Evolutionary conservation across 2,113 vertebrate species (phyloP).

Genomic region (Ranitomeya imitator): DNA sequence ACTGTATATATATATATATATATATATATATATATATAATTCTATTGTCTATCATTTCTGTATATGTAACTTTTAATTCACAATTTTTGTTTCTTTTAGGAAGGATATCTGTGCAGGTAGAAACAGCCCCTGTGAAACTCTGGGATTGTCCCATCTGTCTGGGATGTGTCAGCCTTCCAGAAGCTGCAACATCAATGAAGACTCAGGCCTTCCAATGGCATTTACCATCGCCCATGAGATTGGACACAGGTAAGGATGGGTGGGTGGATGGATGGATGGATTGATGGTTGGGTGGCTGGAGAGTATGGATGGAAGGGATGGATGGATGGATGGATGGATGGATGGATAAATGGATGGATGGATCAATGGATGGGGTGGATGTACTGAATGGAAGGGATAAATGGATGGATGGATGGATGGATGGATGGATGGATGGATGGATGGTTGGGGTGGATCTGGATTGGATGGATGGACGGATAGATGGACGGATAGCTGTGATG

Average conservation of each 20-base stretch:
- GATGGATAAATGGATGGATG: not conserved
- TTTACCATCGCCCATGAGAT: slow-evolving; percentile 97
- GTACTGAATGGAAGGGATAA: too few species aligned
- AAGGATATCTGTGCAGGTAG: slow-evolving; percentile 94
- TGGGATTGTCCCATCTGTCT: slow-evolving; percentile 95
- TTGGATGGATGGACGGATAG: not conserved
- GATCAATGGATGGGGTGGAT: not conserved
- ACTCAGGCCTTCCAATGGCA: slow-evolving; percentile 91
- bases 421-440: not conserved
- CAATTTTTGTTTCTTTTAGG: slow-evolving; percentile 65
- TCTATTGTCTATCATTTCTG: too few species aligned
- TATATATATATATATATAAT: too few species aligned
- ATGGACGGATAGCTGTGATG: not conserved
- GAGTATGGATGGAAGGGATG: not conserved
- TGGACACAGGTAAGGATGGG: slow-evolving; percentile 87
- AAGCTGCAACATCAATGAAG: slow-evolving; percentile 98
- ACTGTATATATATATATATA: too few species aligned
- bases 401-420: not conserved
- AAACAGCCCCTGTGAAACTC: slow-evolving; percentile 92
- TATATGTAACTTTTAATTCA: too few species aligned
- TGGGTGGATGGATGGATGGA: not conserved
- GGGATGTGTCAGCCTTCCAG: slow-evolving; percentile 96
- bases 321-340: too few species aligned
- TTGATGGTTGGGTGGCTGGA: not conserved
- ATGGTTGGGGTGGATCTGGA: not conserved